Conservation (phyloP, 2,113 vertebrate genomes). For the Acanthochromis polyacanthus region DNA sequence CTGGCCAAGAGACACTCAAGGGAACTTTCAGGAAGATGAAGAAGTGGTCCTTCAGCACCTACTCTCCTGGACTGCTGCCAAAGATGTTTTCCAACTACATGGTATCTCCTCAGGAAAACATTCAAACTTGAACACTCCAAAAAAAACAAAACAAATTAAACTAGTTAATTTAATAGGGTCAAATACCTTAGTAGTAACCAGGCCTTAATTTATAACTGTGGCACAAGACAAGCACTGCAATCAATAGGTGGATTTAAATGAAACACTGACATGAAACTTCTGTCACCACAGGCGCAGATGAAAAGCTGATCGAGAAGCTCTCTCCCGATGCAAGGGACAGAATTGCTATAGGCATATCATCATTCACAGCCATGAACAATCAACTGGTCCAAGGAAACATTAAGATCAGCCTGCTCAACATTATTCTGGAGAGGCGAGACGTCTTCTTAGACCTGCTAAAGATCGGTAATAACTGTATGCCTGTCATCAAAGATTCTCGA, state of each 20-base stretch:
- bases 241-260: not conserved
- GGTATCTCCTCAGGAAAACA: constrained; percentile 73
- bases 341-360: constrained; percentile 80
- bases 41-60: constrained; percentile 85
- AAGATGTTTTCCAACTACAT: constrained; percentile 84
- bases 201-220: not conserved
- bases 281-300: constrained; percentile 79
- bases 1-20: constrained; percentile 82
- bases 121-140: not conserved
- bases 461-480: constrained; percentile 79
- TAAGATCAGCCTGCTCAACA: constrained; percentile 81
- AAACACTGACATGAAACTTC: not conserved
- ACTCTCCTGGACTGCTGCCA: constrained; percentile 86
- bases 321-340: constrained; percentile 78
- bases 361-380: constrained; percentile 60
- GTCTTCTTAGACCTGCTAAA: constrained; percentile 85
- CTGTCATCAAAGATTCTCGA: not conserved
- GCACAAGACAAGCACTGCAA: not conserved
- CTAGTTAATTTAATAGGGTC: too few species aligned
- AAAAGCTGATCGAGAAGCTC: constrained; percentile 78
- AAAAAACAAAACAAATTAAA: too few species aligned
- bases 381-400: constrained; percentile 78
- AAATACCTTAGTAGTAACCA: not conserved
- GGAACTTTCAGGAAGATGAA: constrained; percentile 35
- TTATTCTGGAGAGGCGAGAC: constrained; percentile 62